Percentiles rank a stretch among this genome's conserved stretches.
Evolutionary conservation across 1,140 invertebrate genomes (phyloP).

Genomic region (Asbolus verrucosus): DNA sequence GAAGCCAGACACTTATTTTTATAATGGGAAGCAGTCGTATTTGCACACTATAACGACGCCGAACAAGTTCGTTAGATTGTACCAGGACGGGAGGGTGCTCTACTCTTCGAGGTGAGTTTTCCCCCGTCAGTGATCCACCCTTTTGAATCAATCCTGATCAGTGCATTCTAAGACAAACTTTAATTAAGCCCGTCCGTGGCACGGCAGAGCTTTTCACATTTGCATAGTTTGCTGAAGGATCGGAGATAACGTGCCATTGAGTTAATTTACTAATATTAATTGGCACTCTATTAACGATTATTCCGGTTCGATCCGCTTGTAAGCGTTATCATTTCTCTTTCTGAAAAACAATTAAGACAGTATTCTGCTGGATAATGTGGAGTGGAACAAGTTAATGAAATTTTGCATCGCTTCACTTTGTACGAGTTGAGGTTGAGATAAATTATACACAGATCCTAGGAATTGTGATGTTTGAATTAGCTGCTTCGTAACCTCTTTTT

Average conservation of each 20-base stretch:
- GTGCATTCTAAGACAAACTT: slow-evolving; percentile 35
- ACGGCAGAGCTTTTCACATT: slow-evolving; percentile 39
- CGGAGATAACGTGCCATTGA: slow-evolving; percentile 42
- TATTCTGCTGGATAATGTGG: no score
- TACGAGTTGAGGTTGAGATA: slow-evolving; percentile 7
- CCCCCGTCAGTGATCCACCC: background rate
- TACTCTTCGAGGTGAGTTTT: slow-evolving; percentile 82
- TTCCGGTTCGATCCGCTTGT: background rate
- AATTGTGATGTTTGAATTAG: slow-evolving; percentile 16
- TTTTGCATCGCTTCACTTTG: slow-evolving; percentile 10
- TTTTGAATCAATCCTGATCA: slow-evolving; percentile 10
- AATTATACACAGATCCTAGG: background rate
- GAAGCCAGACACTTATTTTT: slow-evolving; percentile 97
- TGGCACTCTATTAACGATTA: slow-evolving; percentile 12
- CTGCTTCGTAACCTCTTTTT: slow-evolving; percentile 5
- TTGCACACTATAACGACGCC: slow-evolving; percentile 94
- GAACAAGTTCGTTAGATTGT: slow-evolving; percentile 89
- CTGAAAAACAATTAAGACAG: no score
- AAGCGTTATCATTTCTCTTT: no score
- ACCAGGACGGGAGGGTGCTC: slow-evolving; percentile 85
- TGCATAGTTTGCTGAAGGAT: slow-evolving; percentile 46
- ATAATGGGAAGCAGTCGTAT: slow-evolving; percentile 91
- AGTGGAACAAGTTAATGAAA: slow-evolving; percentile 36
- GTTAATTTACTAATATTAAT: slow-evolving; percentile 41
- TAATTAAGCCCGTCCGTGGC: slow-evolving; percentile 36